These are phyloP conservation scores for Pseudomyrmex cubaensis DNA, from an alignment of 1,140 invertebrate species.

Conservation along the genomic window DNA sequence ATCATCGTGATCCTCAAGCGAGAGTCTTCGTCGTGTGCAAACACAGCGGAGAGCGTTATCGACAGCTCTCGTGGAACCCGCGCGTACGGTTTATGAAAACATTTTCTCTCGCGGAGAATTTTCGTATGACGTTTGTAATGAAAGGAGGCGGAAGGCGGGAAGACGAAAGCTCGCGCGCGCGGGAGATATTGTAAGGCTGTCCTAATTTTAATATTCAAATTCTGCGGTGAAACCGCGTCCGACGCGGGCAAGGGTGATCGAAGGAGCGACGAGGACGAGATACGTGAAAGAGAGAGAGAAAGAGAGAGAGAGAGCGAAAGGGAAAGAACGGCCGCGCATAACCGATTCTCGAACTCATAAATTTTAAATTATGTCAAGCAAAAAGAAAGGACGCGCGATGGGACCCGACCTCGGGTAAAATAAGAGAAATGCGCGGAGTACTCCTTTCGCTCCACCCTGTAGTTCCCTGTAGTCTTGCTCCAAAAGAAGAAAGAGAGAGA, in stretches of 20 bases:
- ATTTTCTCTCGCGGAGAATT: slow-evolving; percentile 43
- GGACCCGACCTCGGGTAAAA: slow-evolving; percentile 76
- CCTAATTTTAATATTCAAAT: slow-evolving; percentile 85
- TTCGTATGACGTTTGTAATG: slow-evolving; percentile 11
- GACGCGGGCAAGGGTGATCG: slow-evolving; percentile 59
- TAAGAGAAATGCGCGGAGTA: slow-evolving; percentile 63
- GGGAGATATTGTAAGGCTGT: slow-evolving; percentile 71
- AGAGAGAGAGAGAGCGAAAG: slow-evolving; percentile 34
- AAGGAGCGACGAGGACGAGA: slow-evolving; percentile 47
- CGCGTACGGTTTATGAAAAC: slow-evolving; percentile 57
- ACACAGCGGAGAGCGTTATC: slow-evolving; percentile 6
- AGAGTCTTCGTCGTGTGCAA: slow-evolving; percentile 33
- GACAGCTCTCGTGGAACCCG: neutral
- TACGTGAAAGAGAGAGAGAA: neutral
- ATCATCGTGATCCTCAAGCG: slow-evolving; percentile 1
- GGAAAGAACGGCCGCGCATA: slow-evolving; percentile 69
- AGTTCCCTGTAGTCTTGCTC: slow-evolving; percentile 32
- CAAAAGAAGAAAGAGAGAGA: slow-evolving; percentile 66
- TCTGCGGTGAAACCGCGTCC: slow-evolving; percentile 73
- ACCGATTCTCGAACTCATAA: slow-evolving; percentile 83
- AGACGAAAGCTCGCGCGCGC: neutral
- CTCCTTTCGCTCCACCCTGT: neutral
- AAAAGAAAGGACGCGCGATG: slow-evolving; percentile 79
- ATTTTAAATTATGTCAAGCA: slow-evolving; percentile 84
- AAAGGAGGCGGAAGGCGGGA: neutral